A percentile compares a stretch with the other conserved stretches of the same genome.
These are phyloP conservation scores for Siniperca undulata DNA, from an alignment of 2,797 vertebrate genomes.

Conservation along the genomic window DNA sequence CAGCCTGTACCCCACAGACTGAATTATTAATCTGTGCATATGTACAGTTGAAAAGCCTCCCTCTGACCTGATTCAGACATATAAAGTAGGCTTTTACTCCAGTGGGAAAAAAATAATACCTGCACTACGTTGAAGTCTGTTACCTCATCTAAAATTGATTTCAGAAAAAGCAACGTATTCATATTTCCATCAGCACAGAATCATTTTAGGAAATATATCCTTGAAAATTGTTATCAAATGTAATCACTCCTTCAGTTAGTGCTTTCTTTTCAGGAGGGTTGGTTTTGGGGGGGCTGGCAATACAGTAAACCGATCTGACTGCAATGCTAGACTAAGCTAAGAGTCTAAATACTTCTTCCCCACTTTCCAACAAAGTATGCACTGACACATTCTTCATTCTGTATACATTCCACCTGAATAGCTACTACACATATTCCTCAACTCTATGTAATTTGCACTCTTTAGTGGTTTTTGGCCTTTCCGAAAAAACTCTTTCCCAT, in stretches of 20 bases:
- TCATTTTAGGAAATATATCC: constrained; percentile 29
- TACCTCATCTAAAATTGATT: constrained; percentile 46
- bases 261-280: constrained; percentile 48
- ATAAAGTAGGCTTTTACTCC: constrained; percentile 77
- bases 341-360: constrained; percentile 26
- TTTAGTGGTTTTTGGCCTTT: constrained; percentile 64
- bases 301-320: constrained; percentile 34
- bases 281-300: constrained; percentile 7
- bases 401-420: constrained; percentile 54
- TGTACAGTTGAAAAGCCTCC: constrained; percentile 75
- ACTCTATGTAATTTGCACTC: constrained; percentile 34
- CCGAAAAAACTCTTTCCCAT: constrained; percentile 14
- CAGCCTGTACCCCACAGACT: constrained; percentile 41
- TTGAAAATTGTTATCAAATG: constrained; percentile 45
- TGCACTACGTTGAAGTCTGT: constrained; percentile 45
- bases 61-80: constrained; percentile 57
- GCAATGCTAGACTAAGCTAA: constrained; percentile 22
- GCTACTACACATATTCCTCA: constrained; percentile 12
- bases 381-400: constrained; percentile 55
- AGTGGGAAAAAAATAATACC: constrained; percentile 56
- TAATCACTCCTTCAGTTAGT: constrained; percentile 51
- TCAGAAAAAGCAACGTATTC: constrained; percentile 49
- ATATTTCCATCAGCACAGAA: constrained; percentile 51
- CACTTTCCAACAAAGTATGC: constrained; percentile 18
- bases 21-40: constrained; percentile 65